Conservation (phyloP, 2,113 vertebrate species). For the rabbit (Oryctolagus cuniculus) region DNA sequence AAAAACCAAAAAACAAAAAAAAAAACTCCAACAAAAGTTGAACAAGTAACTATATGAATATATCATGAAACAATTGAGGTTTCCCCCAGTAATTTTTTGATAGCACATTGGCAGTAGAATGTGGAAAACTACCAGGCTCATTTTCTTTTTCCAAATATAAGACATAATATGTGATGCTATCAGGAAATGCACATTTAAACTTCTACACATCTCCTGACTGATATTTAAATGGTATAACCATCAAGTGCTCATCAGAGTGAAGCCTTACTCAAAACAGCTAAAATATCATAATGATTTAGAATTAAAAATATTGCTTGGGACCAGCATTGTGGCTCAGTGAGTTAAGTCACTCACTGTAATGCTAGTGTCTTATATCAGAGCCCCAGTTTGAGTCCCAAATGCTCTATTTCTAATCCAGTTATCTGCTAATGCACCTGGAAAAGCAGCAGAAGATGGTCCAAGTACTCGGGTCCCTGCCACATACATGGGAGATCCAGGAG, state of each 20-base stretch:
- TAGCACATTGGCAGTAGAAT: constrained; percentile 24
- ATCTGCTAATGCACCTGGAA: too few relatives aligned
- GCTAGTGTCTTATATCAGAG: too few relatives aligned
- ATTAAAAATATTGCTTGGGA: constrained; percentile 22
- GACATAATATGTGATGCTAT: constrained; percentile 5
- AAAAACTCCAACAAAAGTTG: too few relatives aligned
- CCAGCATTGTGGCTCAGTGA: too few relatives aligned
- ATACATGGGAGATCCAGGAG: too few relatives aligned
- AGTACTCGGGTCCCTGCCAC: too few relatives aligned
- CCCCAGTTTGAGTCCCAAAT: too few relatives aligned
- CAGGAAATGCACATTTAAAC: constrained; percentile 32
- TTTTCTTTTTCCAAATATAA: constrained; percentile 46
- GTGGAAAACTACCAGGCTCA: constrained; percentile 20
- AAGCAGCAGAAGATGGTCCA: too few relatives aligned
- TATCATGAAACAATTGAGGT: neutral
- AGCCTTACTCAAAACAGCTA: constrained; percentile 59
- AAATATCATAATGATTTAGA: constrained; percentile 54
- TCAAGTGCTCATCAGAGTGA: neutral
- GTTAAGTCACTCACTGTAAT: too few relatives aligned
- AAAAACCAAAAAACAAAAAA: too few relatives aligned
- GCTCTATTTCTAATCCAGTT: too few relatives aligned
- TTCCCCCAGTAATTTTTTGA: constrained; percentile 31
- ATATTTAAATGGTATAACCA: constrained; percentile 48
- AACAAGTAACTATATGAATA: constrained; percentile 51
- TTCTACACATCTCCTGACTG: constrained; percentile 10